Base-by-base conservation (phyloP, 2,113 vertebrate species). In the Perccottus glenii region DNA sequence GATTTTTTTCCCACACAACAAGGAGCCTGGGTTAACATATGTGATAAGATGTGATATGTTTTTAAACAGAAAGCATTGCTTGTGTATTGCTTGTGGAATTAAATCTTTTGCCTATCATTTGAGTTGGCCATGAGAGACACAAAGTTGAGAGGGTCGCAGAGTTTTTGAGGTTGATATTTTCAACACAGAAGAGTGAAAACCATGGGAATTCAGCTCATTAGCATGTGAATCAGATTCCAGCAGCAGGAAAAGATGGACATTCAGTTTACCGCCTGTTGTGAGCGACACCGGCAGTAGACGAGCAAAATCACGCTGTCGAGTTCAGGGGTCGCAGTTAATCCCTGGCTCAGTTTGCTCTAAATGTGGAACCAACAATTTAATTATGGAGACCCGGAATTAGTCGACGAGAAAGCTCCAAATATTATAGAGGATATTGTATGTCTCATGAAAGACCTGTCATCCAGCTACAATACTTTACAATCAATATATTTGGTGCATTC, bases 211-310 rank as follows among this genome's bases (percentile, higher is more conserved):
- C 5, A 43, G 7, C 67, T 83, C 60, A 88, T 91, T 90, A 85
- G 63, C 85, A 90, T 88, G 82, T 88, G 82, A 91, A 92, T 89
- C 15, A 76, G 77, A 89, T 90, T 91, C 85, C 86, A 81, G 52
- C 78, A 79, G 64, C 69, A 76, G 57, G 64, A 85, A 78, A 85
- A 78, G 64, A 73, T 56, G 69, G 58, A 74, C 83, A 53, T 75
- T 68, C 64, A 78, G 66, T 75, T 68, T 56, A 62, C 53, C 81
- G 59, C 55, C 56, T 9, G 75, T 81, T 76, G 74, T 86, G 67
- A 46, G 56, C 66, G 82, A 74, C 46, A 51, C 16, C 56, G 79
- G 60, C 40, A 60, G 52, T 53, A 56, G 69, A 84, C 78, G 61
- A 85, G 60, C 53, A 68, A 70, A 79, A 80, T 72, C 77, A 85